Evolutionary conservation across 2,797 vertebrate species (phyloP).

Genomic region (Loris lydekkerianus): DNA sequence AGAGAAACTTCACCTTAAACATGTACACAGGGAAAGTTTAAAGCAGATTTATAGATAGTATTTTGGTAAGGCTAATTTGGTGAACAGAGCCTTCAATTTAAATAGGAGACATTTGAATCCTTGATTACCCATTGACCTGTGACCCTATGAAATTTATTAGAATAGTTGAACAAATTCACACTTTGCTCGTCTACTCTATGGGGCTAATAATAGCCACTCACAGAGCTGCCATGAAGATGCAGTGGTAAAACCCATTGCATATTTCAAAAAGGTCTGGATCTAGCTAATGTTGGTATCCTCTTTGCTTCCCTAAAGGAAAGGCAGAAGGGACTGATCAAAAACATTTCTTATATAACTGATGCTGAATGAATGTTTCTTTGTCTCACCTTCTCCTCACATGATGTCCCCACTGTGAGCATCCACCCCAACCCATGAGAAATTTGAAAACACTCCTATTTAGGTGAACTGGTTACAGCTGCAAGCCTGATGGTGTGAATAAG

Average conservation of each 20-base stretch:
- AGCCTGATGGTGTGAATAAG: conserved; percentile 71
- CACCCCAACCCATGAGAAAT: conserved; percentile 14
- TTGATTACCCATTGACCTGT: not conserved
- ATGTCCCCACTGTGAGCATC: conserved; percentile 37
- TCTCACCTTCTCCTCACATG: not conserved
- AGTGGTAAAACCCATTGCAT: not conserved
- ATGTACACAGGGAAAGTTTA: not conserved
- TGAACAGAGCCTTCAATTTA: not conserved
- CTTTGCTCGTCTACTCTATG: not conserved
- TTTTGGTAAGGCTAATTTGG: not conserved
- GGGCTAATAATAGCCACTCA: not conserved
- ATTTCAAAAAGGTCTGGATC: not conserved
- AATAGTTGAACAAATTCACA: not conserved
- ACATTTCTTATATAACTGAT: conserved; percentile 29
- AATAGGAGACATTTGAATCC: not conserved
- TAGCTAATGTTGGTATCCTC: not conserved
- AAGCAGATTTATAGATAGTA: not conserved
- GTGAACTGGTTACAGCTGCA: conserved; percentile 83
- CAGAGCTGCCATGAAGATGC: not conserved
- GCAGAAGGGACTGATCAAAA: conserved; percentile 61
- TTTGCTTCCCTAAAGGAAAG: conserved; percentile 53
- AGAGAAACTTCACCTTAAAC: not conserved
- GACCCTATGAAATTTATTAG: not conserved
- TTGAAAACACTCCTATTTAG: conserved; percentile 76
- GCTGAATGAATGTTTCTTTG: conserved; percentile 67